Evolutionary conservation across 2,797 vertebrate genomes (phyloP).

Genomic region (Rhinella marina): DNA sequence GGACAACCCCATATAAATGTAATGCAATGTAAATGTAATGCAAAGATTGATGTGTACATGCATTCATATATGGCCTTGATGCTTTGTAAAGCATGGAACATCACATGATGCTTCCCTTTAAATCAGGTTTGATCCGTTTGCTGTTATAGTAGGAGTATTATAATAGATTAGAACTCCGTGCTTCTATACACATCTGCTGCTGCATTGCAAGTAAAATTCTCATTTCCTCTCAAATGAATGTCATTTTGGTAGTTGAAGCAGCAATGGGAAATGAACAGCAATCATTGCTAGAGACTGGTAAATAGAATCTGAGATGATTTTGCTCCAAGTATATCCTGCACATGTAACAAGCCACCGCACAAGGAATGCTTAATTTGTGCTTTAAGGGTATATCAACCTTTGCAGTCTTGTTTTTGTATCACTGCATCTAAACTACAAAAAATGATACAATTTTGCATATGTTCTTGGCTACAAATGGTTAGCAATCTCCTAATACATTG

Average conservation of each 20-base stretch:
- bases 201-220: constrained; percentile 27
- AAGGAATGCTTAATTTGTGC: background rate
- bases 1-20: background rate
- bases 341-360: background rate
- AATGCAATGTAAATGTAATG: background rate
- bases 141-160: background rate
- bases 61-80: background rate
- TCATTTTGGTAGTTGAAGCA: constrained; percentile 32
- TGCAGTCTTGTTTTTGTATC: background rate
- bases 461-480: too few species aligned
- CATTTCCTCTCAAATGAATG: constrained; percentile 40
- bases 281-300: constrained; percentile 29
- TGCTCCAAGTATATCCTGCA: background rate
- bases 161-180: constrained; percentile 9
- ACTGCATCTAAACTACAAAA: background rate
- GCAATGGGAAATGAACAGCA: constrained; percentile 43
- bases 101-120: constrained; percentile 1
- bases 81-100: constrained; percentile 21
- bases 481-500: too few species aligned
- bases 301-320: constrained; percentile 31
- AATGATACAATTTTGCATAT: too few species aligned
- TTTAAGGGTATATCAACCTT: background rate
- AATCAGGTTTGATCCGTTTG: background rate
- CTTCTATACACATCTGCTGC: constrained; percentile 12
- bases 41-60: background rate